Evolutionary conservation across 2,113 vertebrate species (phyloP).

Genomic region (Scalopus aquaticus): DNA sequence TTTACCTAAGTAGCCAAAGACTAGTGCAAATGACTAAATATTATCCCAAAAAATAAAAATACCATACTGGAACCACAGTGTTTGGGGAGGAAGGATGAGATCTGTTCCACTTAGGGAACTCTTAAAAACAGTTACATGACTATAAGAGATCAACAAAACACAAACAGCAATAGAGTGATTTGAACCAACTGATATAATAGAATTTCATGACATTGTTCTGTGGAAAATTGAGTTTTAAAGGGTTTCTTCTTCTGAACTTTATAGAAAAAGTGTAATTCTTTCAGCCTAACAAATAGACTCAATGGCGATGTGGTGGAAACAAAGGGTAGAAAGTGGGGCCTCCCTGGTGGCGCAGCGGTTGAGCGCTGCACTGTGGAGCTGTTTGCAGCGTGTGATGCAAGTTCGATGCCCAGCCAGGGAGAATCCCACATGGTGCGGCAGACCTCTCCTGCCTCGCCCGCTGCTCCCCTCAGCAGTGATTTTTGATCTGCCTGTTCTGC

Average conservation of each 20-base stretch:
- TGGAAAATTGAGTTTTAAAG: conserved; percentile 24
- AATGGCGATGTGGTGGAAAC: not conserved
- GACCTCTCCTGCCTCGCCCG: too few relatives aligned
- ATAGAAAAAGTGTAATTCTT: not conserved
- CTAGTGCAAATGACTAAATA: not conserved
- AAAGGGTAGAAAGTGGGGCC: conserved; percentile 27
- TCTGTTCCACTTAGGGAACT: not conserved
- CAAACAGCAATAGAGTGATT: not conserved
- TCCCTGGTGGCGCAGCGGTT: too few relatives aligned
- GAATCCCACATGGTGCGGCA: too few relatives aligned
- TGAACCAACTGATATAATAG: conserved; percentile 1
- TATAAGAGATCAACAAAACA: conserved; percentile 8
- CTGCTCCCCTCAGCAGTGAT: too few relatives aligned
- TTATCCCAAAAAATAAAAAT: not conserved
- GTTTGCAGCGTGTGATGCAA: too few relatives aligned
- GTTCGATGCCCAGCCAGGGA: too few relatives aligned
- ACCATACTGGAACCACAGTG: not conserved
- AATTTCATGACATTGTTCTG: not conserved
- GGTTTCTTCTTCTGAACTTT: conserved; percentile 19
- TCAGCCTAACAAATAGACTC: not conserved
- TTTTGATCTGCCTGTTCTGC: too few relatives aligned
- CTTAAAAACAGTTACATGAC: not conserved
- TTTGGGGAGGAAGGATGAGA: not conserved
- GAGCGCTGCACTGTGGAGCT: too few relatives aligned
- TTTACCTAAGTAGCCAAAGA: not conserved